phyloP scores from a whole-genome alignment of 2,797 vertebrate genomes.

The Urophycis tenuis region DNA sequence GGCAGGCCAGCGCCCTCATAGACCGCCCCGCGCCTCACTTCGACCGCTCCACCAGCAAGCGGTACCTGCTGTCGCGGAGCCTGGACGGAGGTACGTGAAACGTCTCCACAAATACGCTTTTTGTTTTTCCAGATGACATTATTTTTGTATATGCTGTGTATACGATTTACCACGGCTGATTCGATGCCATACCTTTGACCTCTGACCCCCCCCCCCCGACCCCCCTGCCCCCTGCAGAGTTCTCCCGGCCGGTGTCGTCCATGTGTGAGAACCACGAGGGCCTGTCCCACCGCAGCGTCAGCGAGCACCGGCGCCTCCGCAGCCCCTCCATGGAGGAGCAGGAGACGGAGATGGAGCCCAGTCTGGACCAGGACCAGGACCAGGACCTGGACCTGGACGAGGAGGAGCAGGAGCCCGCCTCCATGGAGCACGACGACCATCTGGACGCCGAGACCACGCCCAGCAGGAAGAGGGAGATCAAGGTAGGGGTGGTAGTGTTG shows the following conservation, averaged over 20 bases:
- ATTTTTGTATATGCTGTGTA: too few relatives aligned
- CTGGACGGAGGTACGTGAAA: constrained; percentile 86
- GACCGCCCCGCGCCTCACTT: constrained; percentile 93
- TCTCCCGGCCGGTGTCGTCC: constrained; percentile 84
- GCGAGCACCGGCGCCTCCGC: constrained; percentile 56
- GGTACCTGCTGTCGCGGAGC: constrained; percentile 94
- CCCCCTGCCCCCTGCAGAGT: constrained; percentile 66
- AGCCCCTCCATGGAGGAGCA: constrained; percentile 72
- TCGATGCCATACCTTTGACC: neutral
- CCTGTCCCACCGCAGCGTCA: constrained; percentile 63
- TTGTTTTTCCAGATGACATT: too few relatives aligned
- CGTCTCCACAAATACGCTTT: too few relatives aligned
- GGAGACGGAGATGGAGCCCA: constrained; percentile 69
- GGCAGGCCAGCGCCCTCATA: constrained; percentile 93
- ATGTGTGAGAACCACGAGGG: constrained; percentile 85
- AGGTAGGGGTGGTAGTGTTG: constrained; percentile 66
- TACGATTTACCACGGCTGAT: neutral
- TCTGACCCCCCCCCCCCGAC: neutral
- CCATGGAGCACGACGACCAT: constrained; percentile 43
- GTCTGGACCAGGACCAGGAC: constrained; percentile 64
- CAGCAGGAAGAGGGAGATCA: constrained; percentile 89
- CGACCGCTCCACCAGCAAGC: constrained; percentile 92
- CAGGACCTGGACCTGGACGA: constrained; percentile 63
- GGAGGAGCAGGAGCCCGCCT: constrained; percentile 25
- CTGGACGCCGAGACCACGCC: constrained; percentile 79